Evolutionary conservation across 2,797 vertebrate genomes (phyloP).

Genomic region (Myoxocephalus aenaeus): DNA sequence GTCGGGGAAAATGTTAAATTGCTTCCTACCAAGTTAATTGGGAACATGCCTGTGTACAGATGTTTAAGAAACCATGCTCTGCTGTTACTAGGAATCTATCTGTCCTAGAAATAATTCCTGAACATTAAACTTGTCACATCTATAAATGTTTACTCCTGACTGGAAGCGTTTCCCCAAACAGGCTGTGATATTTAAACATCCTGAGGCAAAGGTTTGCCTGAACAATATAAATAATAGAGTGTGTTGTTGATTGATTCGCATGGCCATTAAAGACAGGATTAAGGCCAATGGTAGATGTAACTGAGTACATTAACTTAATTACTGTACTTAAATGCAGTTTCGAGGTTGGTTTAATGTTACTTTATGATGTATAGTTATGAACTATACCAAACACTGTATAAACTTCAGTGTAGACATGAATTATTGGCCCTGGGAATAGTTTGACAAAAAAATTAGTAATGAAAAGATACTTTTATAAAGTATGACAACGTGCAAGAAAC

Average conservation of each 20-base stretch:
- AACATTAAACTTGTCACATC: constrained; percentile 34
- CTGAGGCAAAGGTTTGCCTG: constrained; percentile 14
- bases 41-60: not conserved
- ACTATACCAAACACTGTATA: not conserved
- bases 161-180: constrained; percentile 31
- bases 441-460: not conserved
- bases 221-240: constrained; percentile 30
- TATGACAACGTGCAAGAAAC: not conserved
- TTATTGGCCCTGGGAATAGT: not conserved
- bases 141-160: constrained; percentile 21
- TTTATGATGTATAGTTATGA: not conserved
- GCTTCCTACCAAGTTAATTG: not conserved
- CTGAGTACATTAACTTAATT: not conserved
- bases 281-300: not conserved
- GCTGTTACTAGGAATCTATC: not conserved
- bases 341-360: not conserved
- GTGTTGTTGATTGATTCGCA: not conserved
- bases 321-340: not conserved
- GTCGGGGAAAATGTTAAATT: not conserved
- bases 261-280: not conserved
- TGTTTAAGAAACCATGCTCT: not conserved
- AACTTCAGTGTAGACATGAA: not conserved
- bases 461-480: not conserved
- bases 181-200: constrained; percentile 20
- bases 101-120: constrained; percentile 17